These are phyloP conservation scores for Silurus glanis DNA, from an alignment of 2,113 vertebrate species.

Conservation along the genomic window DNA sequence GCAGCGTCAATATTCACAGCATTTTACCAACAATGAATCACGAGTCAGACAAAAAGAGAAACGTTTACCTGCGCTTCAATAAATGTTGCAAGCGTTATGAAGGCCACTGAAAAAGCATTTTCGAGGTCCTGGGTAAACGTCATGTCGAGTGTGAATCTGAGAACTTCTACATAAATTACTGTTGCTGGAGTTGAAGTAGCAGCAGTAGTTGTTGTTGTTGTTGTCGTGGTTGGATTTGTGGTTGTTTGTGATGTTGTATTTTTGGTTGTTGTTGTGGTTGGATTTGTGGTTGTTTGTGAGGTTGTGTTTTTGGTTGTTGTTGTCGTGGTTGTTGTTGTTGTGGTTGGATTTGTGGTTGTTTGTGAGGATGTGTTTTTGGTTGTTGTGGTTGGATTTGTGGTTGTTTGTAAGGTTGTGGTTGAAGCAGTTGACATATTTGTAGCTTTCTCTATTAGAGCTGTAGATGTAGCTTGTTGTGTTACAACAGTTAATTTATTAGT, in stretches of 20 bases:
- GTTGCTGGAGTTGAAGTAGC: background rate
- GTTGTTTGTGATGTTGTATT: background rate
- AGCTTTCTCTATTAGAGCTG: background rate
- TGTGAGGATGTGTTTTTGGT: background rate
- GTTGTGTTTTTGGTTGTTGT: background rate
- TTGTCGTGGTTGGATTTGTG: background rate
- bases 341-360: background rate
- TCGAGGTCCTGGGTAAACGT: background rate
- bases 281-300: background rate
- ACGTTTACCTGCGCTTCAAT: constrained; percentile 20
- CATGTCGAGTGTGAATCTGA: constrained; percentile 23
- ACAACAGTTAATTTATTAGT: background rate
- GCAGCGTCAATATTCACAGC: background rate
- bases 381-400: background rate
- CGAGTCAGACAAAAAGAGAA: background rate
- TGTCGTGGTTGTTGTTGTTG: background rate
- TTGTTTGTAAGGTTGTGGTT: background rate
- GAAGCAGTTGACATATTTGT: background rate
- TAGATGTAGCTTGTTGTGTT: background rate
- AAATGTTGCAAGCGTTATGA: background rate
- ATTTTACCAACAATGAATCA: background rate
- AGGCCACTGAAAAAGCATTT: background rate
- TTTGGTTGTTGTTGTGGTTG: background rate
- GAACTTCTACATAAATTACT: background rate
- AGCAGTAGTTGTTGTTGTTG: too few species aligned